Conservation (phyloP, 2,888 invertebrate species). For the Ophion costatus region DNA sequence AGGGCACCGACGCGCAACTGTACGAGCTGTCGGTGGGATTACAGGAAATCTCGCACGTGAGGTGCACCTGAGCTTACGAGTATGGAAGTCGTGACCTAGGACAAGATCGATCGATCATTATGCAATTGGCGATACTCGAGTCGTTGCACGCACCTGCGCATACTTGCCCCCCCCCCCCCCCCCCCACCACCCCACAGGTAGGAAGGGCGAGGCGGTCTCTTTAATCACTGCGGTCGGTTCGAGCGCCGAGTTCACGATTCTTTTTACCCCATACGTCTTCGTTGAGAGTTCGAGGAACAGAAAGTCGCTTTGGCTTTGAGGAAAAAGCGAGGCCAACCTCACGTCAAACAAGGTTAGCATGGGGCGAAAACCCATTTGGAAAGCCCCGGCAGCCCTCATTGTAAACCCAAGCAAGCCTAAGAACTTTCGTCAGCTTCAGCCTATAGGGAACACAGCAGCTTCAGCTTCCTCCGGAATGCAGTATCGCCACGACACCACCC, state of each 20-base stretch:
- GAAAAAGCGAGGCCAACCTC: too few relatives aligned
- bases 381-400: too few relatives aligned
- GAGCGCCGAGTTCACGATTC: background rate
- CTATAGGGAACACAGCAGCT: too few relatives aligned
- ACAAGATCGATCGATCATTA: constrained; percentile 61
- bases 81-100: constrained; percentile 55
- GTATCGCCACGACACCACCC: too few relatives aligned
- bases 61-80: constrained; percentile 57
- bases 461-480: too few relatives aligned
- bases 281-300: too few relatives aligned
- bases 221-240: constrained; percentile 14
- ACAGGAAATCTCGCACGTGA: constrained; percentile 52
- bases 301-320: too few relatives aligned
- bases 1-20: constrained; percentile 47
- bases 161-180: background rate
- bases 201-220: constrained; percentile 19
- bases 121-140: constrained; percentile 46
- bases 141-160: background rate
- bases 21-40: constrained; percentile 58
- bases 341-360: too few relatives aligned
- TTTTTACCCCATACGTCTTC: background rate
- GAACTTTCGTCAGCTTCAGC: too few relatives aligned
- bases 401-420: too few relatives aligned
- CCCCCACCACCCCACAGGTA: too few relatives aligned
- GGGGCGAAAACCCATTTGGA: too few relatives aligned